phyloP scores from a whole-genome alignment of 2,888 invertebrate species.

The Caenorhabditis sp. region DNA sequence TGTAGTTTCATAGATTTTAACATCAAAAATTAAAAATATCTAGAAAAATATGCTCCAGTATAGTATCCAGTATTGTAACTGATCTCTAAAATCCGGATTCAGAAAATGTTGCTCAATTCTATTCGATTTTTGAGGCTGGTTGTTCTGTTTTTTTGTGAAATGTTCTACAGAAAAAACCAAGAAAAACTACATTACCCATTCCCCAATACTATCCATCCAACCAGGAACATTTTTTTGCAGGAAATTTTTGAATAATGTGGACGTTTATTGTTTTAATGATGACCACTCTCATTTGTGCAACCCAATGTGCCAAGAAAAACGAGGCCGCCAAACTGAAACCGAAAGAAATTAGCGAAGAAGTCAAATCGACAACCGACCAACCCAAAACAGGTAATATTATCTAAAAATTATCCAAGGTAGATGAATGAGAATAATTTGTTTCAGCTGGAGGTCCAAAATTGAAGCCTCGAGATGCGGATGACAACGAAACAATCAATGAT shows the following conservation, averaged over 20 bases:
- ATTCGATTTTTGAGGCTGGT: no score
- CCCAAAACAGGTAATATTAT: not conserved
- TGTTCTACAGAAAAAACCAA: no score
- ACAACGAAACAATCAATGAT: slow-evolving; percentile 40
- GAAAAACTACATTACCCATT: no score
- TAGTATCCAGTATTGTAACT: no score
- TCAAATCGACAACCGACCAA: not conserved
- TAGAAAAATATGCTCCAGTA: no score
- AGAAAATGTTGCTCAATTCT: no score
- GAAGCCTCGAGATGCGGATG: slow-evolving; percentile 23
- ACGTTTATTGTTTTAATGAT: not conserved
- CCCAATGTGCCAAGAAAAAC: slow-evolving; percentile 15
- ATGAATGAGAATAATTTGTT: no score
- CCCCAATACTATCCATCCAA: no score
- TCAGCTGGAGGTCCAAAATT: slow-evolving; percentile 5
- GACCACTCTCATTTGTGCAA: not conserved
- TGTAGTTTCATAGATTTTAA: no score
- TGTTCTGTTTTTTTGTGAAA: no score
- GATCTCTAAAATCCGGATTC: no score
- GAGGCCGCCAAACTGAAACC: slow-evolving; percentile 30
- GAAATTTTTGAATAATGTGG: not conserved
- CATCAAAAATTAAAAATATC: no score
- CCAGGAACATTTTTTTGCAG: not conserved
- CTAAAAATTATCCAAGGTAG: not conserved
- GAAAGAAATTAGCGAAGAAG: slow-evolving; percentile 8